phyloP scores from a whole-genome alignment of 2,888 invertebrate species.

The Agrochola lota region DNA sequence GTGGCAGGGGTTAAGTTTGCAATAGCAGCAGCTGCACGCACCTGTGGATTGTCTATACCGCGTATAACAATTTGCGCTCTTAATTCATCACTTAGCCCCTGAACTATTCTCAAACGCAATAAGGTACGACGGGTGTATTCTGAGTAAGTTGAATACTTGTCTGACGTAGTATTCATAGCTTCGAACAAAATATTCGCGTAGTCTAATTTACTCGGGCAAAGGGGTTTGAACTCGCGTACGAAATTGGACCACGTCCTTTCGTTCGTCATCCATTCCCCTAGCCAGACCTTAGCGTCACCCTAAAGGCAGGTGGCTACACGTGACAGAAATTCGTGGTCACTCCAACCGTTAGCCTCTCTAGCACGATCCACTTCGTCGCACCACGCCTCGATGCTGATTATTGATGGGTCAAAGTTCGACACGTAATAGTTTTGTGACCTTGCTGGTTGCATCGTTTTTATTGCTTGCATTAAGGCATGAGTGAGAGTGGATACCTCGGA shows the following conservation, averaged over 20 bases:
- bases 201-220: too few species aligned
- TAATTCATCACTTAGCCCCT: too few species aligned
- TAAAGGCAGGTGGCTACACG: slow-evolving; percentile 29
- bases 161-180: too few species aligned
- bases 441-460: slow-evolving; percentile 18
- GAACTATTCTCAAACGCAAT: too few species aligned
- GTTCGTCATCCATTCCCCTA: slow-evolving; percentile 62
- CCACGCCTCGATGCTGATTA: slow-evolving; percentile 62
- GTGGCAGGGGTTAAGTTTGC: too few species aligned
- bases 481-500: slow-evolving; percentile 29
- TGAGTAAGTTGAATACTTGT: too few species aligned
- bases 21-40: too few species aligned
- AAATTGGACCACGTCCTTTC: slow-evolving; percentile 54
- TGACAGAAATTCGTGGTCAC: slow-evolving; percentile 19
- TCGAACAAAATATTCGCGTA: too few species aligned
- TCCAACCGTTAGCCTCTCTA: slow-evolving; percentile 47
- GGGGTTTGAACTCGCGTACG: slow-evolving; percentile 27
- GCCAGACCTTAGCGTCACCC: slow-evolving; percentile 53
- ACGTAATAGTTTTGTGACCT: slow-evolving; percentile 20
- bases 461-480: slow-evolving; percentile 9
- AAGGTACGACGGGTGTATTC: too few species aligned
- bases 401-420: slow-evolving; percentile 61
- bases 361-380: slow-evolving; percentile 61
- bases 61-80: too few species aligned
- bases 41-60: too few species aligned